These are phyloP conservation scores for Aptenodytes patagonicus DNA, from an alignment of 2,113 vertebrate species.

Conservation along the genomic window DNA sequence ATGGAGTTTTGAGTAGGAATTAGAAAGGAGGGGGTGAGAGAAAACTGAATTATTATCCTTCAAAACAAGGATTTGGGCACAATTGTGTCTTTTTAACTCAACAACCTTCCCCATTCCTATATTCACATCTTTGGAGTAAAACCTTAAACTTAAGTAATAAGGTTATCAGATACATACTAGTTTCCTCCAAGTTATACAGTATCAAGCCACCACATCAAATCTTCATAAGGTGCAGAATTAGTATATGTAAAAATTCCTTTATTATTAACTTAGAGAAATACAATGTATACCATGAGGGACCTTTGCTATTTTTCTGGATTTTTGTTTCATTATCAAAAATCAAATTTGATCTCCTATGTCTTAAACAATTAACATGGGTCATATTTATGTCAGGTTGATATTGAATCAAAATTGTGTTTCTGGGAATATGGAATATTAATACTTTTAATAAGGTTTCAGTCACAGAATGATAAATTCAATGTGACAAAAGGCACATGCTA, in stretches of 20 bases:
- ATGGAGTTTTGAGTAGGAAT: not conserved
- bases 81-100: not conserved
- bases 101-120: not conserved
- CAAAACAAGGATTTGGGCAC: not conserved
- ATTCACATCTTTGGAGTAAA: not conserved
- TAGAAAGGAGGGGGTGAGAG: not conserved
- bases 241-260: not conserved
- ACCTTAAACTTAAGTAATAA: not conserved
- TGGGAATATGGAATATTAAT: not conserved
- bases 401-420: not conserved
- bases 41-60: not conserved
- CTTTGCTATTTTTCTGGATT: not conserved
- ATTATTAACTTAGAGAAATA: not conserved
- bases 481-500: constrained; percentile 13
- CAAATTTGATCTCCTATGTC: not conserved
- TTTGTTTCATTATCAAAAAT: not conserved
- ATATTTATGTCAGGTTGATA: not conserved
- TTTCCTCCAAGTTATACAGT: not conserved
- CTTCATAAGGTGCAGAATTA: not conserved
- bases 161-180: not conserved
- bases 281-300: accelerated
- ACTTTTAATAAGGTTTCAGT: not conserved
- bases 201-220: not conserved
- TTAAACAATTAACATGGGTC: not conserved
- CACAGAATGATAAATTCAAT: not conserved